Evolutionary conservation across 92 coral and sea anemone species (phyloP), one percentile per base, ranked within the genome.

Genomic region (Siderastrea siderea): DNA sequence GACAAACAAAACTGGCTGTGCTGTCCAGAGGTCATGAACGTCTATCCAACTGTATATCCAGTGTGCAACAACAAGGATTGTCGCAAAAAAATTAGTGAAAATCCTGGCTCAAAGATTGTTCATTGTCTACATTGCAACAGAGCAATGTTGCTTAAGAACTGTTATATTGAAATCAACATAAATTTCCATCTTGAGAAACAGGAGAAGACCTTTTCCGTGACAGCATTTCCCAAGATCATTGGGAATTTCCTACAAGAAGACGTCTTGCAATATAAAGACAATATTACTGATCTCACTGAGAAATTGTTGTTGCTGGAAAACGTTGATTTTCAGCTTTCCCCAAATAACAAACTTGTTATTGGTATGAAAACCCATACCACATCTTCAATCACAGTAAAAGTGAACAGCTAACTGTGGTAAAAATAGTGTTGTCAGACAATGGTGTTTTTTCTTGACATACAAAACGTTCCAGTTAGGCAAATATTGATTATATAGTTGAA

Each of bases 61-160:
- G 86, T 81, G 51, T 91, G 92, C 89, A 91, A 87, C 86, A 87
- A 91, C 86, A 81, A 87, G 78, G 89, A 91, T 66, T 91, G 94
- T 8, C 50, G 78, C 47, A 77, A 75, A 58, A 87, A 87, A 63
- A 82, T 60, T 51, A 61, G 73, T 73, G 83, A 71, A 64, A 87
- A 87, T 16, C 84, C 88, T 49, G 88, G 88, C 38, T 57, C 81
- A 3, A 87, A 66, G 14, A 65, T 91, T 53, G 86, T 88, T 5
- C 69, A 64, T 47, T 88, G 90, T 54, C 87, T 79, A 12, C 55
- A 74, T 9, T 88, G 95, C 17, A 88, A 92, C 83, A 78, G 90
- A 74, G 61, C 90, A 74, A 80, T 88, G n/a, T n/a, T n/a, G n/a
- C n/a, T n/a, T n/a, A n/a, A n/a, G n/a, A n/a, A n/a, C n/a, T n/a